phyloP scores from a whole-genome alignment of 2,888 invertebrate genomes.

The Apocheima hispidaria region DNA sequence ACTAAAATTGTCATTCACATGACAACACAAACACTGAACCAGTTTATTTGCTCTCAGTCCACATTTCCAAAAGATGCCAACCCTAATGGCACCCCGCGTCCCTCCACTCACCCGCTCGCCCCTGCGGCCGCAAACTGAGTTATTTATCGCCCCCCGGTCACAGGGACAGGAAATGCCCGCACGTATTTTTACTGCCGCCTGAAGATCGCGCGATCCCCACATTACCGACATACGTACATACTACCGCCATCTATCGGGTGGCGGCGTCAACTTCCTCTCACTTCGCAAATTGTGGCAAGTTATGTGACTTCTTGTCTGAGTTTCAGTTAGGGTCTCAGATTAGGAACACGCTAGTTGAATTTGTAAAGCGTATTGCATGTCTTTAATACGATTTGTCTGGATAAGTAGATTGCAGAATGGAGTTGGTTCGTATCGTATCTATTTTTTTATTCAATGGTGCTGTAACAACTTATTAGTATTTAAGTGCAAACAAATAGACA shows the following conservation, averaged over 20 bases:
- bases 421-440: background rate
- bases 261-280: constrained; percentile 40
- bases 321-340: constrained; percentile 24
- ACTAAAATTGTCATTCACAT: background rate
- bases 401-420: background rate
- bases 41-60: constrained; percentile 33
- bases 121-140: constrained; percentile 79
- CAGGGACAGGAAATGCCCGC: constrained; percentile 82
- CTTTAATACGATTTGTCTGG: constrained; percentile 27
- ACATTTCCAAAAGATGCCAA: constrained; percentile 19
- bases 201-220: constrained; percentile 61
- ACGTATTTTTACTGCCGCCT: constrained; percentile 81
- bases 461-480: background rate
- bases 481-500: too few species aligned
- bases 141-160: constrained; percentile 79
- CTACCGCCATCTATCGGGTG: constrained; percentile 76
- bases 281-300: constrained; percentile 37
- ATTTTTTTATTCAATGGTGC: background rate
- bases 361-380: constrained; percentile 30
- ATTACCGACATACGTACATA: constrained; percentile 5
- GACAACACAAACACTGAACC: constrained; percentile 5
- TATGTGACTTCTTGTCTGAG: constrained; percentile 37
- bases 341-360: constrained; percentile 32
- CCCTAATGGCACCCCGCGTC: constrained; percentile 44
- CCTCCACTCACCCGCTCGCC: constrained; percentile 42